Evolutionary conservation across 1,140 invertebrate genomes (phyloP).

Genomic region (Drosophila carrolli): DNA sequence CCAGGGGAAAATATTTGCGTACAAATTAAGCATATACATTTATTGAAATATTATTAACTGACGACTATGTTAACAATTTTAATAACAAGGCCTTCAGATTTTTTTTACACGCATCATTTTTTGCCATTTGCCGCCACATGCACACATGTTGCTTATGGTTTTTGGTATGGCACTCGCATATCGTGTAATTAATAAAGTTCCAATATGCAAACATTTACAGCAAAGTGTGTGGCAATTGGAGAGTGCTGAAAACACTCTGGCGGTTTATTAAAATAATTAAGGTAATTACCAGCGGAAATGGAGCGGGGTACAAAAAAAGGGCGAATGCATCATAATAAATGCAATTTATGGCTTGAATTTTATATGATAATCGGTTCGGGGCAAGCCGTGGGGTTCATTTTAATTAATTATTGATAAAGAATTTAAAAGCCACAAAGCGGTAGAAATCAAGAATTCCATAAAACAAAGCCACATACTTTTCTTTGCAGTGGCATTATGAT

Average conservation of each 20-base stretch:
- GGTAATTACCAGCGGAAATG: constrained; percentile 68
- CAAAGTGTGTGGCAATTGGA: constrained; percentile 36
- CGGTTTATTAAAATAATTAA: constrained; percentile 83
- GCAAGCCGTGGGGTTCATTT: constrained; percentile 9
- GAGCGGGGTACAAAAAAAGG: not conserved
- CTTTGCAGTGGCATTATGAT: constrained; percentile 42
- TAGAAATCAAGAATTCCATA: not conserved
- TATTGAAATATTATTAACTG: constrained; percentile 78
- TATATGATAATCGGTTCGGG: constrained; percentile 42
- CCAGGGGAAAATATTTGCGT: constrained; percentile 27
- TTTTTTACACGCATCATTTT: constrained; percentile 9
- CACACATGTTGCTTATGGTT: constrained; percentile 63
- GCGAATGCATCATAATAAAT: constrained; percentile 54
- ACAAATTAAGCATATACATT: constrained; percentile 54
- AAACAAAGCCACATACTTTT: not conserved
- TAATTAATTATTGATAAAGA: constrained; percentile 41
- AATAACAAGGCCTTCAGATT: constrained; percentile 65
- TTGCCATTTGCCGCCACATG: not conserved
- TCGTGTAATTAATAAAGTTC: constrained; percentile 76
- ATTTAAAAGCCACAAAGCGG: constrained; percentile 19
- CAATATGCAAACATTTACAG: constrained; percentile 68
- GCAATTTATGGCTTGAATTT: constrained; percentile 63
- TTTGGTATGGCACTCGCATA: constrained; percentile 17
- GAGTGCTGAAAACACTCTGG: constrained; percentile 49
- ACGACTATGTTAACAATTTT: constrained; percentile 78